Evolutionary conservation across 2,888 invertebrate species (phyloP).

Genomic region (Leptinotarsa juncta): DNA sequence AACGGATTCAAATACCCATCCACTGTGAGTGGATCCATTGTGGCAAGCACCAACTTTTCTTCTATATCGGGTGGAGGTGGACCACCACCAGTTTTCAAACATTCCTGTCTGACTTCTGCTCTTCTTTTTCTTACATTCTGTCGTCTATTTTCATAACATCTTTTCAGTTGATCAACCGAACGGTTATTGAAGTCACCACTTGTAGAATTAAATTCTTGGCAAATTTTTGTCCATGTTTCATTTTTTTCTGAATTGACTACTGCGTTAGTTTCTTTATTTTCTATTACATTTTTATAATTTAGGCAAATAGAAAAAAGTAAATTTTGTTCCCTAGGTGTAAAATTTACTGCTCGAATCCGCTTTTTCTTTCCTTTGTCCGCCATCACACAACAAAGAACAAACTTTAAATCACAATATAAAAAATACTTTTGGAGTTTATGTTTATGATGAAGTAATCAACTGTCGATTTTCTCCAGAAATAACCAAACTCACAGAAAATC

Average conservation of each 20-base stretch:
- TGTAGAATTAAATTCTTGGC: constrained; percentile 5
- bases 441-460: not conserved
- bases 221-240: constrained; percentile 12
- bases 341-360: constrained; percentile 1
- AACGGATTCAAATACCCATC: constrained; percentile 6
- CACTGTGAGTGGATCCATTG: constrained; percentile 21
- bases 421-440: not conserved
- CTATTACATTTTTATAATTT: constrained; percentile 3
- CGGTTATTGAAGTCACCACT: constrained; percentile 10
- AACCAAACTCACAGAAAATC: constrained; percentile 1
- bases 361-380: constrained; percentile 4
- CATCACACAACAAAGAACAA: not conserved
- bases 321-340: constrained; percentile 8
- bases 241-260: constrained; percentile 4
- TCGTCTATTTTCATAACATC: constrained; percentile 11
- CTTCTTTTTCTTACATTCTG: constrained; percentile 8
- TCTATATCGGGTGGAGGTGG: constrained; percentile 8
- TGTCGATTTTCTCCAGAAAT: constrained; percentile 9
- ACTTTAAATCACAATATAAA: not conserved
- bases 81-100: constrained; percentile 18
- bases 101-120: not conserved
- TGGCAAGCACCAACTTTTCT: constrained; percentile 17
- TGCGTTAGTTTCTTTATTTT: constrained; percentile 9
- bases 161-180: constrained; percentile 18
- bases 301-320: constrained; percentile 11